These are phyloP conservation scores for Ophiothrix spiculata DNA, from an alignment of 35 echinoderm and acorn worm genomes.

Conservation along the genomic window DNA sequence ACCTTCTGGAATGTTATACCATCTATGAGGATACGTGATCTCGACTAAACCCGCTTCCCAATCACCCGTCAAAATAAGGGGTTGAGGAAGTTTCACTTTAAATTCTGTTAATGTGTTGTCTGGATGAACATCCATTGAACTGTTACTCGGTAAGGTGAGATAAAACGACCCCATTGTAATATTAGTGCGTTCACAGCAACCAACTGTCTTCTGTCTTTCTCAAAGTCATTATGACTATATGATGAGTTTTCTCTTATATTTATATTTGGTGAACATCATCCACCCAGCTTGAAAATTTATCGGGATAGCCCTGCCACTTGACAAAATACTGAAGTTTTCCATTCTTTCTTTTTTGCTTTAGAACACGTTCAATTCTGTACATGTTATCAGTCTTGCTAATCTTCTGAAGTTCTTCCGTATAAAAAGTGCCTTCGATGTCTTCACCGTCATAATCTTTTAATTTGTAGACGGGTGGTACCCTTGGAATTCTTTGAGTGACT, in stretches of 20 bases:
- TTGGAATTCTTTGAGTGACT: slow-evolving; percentile 18
- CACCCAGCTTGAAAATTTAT: slow-evolving; percentile 57
- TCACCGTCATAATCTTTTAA: slow-evolving; percentile 57
- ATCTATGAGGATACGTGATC: slow-evolving; percentile 14
- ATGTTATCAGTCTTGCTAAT: slow-evolving; percentile 25
- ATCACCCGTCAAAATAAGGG: slow-evolving; percentile 8
- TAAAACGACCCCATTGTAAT: slow-evolving; percentile 36
- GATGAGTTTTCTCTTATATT: neutral
- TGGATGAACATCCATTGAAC: slow-evolving; percentile 32
- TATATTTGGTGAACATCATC: slow-evolving; percentile 11
- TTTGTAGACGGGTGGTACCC: slow-evolving; percentile 38
- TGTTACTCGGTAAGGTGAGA: slow-evolving; percentile 48
- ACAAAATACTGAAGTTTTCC: slow-evolving; percentile 38
- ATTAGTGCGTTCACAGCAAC: too few species aligned
- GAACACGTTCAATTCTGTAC: slow-evolving; percentile 30
- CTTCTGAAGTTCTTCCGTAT: slow-evolving; percentile 57
- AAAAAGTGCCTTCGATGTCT: slow-evolving; percentile 46
- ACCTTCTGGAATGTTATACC: slow-evolving; percentile 22
- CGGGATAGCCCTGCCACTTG: slow-evolving; percentile 35
- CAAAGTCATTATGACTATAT: neutral
- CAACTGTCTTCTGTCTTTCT: neutral
- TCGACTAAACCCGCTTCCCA: slow-evolving; percentile 23
- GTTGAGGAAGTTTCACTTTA: slow-evolving; percentile 11
- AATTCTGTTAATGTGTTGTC: slow-evolving; percentile 52
- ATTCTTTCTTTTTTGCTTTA: slow-evolving; percentile 3